A percentile compares a stretch with the other conserved stretches of the same genome.
Conservation (phyloP, 2,888 invertebrate species). For the Thyatira batis region DNA sequence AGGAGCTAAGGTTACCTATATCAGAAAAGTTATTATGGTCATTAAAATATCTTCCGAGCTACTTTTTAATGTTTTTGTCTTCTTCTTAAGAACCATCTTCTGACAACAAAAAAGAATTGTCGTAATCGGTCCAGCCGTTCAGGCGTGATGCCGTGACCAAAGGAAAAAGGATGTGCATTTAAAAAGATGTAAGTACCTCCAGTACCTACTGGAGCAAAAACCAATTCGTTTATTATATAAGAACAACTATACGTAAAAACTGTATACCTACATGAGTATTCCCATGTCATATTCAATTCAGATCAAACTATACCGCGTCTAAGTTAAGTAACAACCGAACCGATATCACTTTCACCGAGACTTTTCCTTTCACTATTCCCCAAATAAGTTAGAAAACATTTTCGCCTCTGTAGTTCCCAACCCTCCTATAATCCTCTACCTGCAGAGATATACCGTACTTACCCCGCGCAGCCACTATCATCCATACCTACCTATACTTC, state of each 20-base stretch:
- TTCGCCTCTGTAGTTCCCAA: slow-evolving; percentile 68
- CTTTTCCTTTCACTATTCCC: slow-evolving; percentile 74
- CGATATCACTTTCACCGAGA: slow-evolving; percentile 71
- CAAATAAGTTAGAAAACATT: slow-evolving; percentile 79
- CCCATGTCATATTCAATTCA: background rate
- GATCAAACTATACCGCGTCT: slow-evolving; percentile 5
- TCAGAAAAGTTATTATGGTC: too few relatives aligned
- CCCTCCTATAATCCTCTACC: slow-evolving; percentile 79
- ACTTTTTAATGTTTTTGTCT: too few relatives aligned
- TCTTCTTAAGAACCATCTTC: too few relatives aligned
- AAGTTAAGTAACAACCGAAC: slow-evolving; percentile 34
- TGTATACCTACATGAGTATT: too few relatives aligned
- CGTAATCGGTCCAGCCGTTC: too few relatives aligned
- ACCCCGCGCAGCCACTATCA: slow-evolving; percentile 78
- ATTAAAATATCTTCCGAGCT: too few relatives aligned
- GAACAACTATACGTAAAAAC: too few relatives aligned
- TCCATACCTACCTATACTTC: slow-evolving; percentile 66
- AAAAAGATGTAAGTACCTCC: too few relatives aligned
- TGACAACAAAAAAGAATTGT: too few relatives aligned
- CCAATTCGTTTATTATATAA: background rate
- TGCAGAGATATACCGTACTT: slow-evolving; percentile 79
- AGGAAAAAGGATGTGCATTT: too few relatives aligned
- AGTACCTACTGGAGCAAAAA: background rate
- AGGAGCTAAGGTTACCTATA: too few relatives aligned
- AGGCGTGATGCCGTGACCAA: too few relatives aligned